phyloP scores from a whole-genome alignment of 2,797 vertebrate species.

The Acrocephalus scirpaceus region DNA sequence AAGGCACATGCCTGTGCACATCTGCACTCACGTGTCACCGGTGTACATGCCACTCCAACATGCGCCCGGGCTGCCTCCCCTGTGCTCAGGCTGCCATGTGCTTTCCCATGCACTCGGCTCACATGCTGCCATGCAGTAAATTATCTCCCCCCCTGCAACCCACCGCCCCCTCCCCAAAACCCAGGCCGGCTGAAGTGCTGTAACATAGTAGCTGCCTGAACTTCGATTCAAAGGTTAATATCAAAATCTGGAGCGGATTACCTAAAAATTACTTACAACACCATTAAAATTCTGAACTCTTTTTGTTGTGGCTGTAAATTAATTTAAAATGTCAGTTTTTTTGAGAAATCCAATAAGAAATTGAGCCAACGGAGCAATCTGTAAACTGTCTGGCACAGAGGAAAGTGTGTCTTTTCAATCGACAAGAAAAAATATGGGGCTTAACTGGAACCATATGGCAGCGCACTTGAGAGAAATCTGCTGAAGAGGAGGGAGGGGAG shows the following conservation, averaged over 20 bases:
- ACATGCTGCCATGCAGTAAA: neutral
- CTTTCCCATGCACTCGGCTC: neutral
- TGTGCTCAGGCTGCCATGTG: neutral
- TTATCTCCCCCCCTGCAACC: neutral
- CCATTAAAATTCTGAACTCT: slow-evolving; percentile 90
- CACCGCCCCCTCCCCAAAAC: neutral
- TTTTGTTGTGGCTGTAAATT: slow-evolving; percentile 96
- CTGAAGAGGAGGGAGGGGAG: slow-evolving; percentile 79
- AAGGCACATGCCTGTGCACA: neutral
- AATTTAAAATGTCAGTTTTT: slow-evolving; percentile 93
- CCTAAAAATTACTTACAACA: slow-evolving; percentile 96
- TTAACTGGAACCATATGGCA: slow-evolving; percentile 98
- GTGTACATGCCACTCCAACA: neutral
- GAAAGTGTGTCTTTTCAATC: slow-evolving; percentile 91
- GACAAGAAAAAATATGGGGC: slow-evolving; percentile 94
- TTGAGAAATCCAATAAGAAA: slow-evolving; percentile 89
- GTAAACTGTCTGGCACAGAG: slow-evolving; percentile 90
- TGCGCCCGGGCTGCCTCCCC: neutral
- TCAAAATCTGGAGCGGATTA: slow-evolving; percentile 89
- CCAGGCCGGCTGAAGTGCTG: slow-evolving; percentile 76
- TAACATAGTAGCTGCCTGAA: slow-evolving; percentile 90
- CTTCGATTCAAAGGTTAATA: slow-evolving; percentile 92
- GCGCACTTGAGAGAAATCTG: slow-evolving; percentile 89
- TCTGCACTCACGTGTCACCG: neutral
- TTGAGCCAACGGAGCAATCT: slow-evolving; percentile 85